These are phyloP conservation scores for Coptodon bakossiorum DNA, from an alignment of 2,113 vertebrate genomes.

Conservation along the genomic window DNA sequence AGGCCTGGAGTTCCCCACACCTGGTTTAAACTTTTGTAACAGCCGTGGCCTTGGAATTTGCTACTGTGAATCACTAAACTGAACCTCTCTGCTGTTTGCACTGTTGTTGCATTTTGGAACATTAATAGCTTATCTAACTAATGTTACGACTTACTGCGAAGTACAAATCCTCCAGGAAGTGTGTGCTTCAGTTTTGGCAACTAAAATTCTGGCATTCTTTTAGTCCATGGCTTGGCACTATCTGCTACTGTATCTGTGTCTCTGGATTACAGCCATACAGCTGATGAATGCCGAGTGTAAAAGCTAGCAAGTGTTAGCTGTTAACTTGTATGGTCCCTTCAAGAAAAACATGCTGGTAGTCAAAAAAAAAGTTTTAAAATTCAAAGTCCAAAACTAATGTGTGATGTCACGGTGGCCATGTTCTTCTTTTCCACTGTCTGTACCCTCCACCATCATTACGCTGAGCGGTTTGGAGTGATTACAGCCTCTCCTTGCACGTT, in stretches of 20 bases:
- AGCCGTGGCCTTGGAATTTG: neutral
- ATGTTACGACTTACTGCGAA: neutral
- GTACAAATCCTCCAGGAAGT: neutral
- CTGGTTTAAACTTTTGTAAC: neutral
- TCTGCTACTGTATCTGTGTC: neutral
- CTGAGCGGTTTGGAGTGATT: rapidly evolving
- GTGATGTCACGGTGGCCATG: neutral
- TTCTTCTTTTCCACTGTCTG: neutral
- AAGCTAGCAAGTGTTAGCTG: neutral
- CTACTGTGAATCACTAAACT: rapidly evolving
- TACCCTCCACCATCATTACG: neutral
- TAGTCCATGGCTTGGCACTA: neutral
- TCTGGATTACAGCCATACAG: neutral
- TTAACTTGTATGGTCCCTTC: neutral
- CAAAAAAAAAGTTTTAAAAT: neutral
- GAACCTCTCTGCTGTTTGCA: neutral
- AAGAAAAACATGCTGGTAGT: neutral
- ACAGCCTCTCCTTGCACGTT: rapidly evolving
- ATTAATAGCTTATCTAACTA: neutral
- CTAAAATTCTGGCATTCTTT: neutral
- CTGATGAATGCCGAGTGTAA: neutral
- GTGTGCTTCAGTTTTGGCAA: neutral
- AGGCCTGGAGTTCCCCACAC: neutral
- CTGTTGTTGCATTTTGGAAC: neutral
- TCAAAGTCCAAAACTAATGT: neutral